phyloP scores from a whole-genome alignment of 2,797 vertebrate species.

The Sandelia bainsii region DNA sequence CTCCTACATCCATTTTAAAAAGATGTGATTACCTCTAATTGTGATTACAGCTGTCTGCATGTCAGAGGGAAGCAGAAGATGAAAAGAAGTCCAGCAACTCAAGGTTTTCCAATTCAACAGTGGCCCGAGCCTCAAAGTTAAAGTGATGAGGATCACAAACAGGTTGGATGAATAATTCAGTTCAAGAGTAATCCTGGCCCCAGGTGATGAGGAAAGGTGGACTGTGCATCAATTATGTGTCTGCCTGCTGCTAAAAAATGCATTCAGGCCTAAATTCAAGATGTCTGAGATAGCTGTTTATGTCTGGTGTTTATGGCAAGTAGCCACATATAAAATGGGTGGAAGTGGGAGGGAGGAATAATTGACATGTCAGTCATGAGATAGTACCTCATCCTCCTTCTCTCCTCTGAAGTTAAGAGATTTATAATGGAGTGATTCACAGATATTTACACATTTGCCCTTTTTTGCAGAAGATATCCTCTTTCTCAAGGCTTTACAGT shows the following conservation, averaged over 20 bases:
- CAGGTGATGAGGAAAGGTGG: slow-evolving; percentile 50
- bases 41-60: slow-evolving; percentile 55
- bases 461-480: slow-evolving; percentile 48
- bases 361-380: slow-evolving; percentile 77
- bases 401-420: slow-evolving; percentile 62
- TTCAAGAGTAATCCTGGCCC: slow-evolving; percentile 58
- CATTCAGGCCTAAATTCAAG: slow-evolving; percentile 43
- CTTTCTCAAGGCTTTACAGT: slow-evolving; percentile 32
- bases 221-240: slow-evolving; percentile 63
- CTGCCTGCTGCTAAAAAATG: slow-evolving; percentile 46
- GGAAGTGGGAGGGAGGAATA: slow-evolving; percentile 57
- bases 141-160: slow-evolving; percentile 60
- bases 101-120: slow-evolving; percentile 49
- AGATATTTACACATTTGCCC: slow-evolving; percentile 60
- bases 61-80: slow-evolving; percentile 40
- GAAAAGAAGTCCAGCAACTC: not conserved
- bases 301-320: slow-evolving; percentile 64
- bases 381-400: slow-evolving; percentile 66
- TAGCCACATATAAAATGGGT: slow-evolving; percentile 61
- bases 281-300: slow-evolving; percentile 46
- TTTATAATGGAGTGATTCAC: slow-evolving; percentile 71
- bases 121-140: slow-evolving; percentile 46
- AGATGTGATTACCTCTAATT: slow-evolving; percentile 62
- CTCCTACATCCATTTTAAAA: slow-evolving; percentile 52
- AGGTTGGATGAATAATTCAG: slow-evolving; percentile 68